Conservation (phyloP, 92 coral and sea anemone genomes). For the Palythoa grandiflora region DNA sequence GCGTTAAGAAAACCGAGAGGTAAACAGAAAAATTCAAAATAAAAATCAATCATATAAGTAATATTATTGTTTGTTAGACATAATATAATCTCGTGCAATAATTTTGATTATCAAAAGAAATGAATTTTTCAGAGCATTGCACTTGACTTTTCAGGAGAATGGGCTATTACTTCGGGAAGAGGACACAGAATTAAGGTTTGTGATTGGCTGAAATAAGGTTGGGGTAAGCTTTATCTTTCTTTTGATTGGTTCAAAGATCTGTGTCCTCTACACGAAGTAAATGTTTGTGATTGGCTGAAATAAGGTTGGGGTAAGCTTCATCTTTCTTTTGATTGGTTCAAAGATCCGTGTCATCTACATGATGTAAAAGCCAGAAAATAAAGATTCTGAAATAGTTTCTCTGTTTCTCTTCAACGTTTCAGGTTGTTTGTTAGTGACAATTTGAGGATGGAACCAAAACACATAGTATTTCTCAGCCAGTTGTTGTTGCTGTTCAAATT, state of each 20-base stretch:
- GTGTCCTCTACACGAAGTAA: too few relatives aligned
- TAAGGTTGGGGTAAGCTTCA: too few relatives aligned
- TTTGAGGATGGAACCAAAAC: slow-evolving; percentile 69
- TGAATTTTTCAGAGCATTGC: too few relatives aligned
- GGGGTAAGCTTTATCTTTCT: too few relatives aligned
- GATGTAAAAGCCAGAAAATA: background rate
- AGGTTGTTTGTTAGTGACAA: slow-evolving; percentile 50
- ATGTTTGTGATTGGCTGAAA: too few relatives aligned
- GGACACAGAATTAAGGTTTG: too few relatives aligned
- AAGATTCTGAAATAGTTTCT: background rate
- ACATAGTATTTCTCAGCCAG: slow-evolving; percentile 68
- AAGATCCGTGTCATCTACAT: too few relatives aligned
- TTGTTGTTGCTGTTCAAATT: slow-evolving; percentile 55
- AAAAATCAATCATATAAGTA: background rate
- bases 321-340: too few relatives aligned
- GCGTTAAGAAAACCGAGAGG: background rate
- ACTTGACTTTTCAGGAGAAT: too few relatives aligned
- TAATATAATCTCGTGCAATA: background rate
- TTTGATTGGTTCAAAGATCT: too few relatives aligned
- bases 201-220: too few relatives aligned
- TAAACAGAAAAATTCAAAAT: background rate
- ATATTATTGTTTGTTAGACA: background rate
- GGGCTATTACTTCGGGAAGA: too few relatives aligned
- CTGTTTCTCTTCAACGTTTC: slow-evolving; percentile 5
- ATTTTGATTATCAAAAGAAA: background rate